A percentile compares a stretch with the other conserved stretches of the same genome.
Conservation (phyloP, 1,140 invertebrate species). For the Zaprionus lachaisei region DNA sequence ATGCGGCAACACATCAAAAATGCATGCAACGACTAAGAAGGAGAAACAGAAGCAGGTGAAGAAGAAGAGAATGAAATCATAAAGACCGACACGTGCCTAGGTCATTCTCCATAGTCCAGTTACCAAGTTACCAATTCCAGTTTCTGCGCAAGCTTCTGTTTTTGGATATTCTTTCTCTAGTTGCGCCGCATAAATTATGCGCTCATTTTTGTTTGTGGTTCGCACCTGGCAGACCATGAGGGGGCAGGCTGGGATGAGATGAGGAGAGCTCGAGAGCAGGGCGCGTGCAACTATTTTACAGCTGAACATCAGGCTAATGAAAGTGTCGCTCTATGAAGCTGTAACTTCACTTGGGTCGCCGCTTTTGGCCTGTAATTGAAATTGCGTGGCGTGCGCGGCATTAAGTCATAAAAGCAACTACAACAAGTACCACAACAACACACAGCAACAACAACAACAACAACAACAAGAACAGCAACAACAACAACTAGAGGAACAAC, state of each 20-base stretch:
- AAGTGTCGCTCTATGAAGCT: slow-evolving; percentile 50
- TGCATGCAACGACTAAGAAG: slow-evolving; percentile 43
- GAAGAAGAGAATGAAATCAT: slow-evolving; percentile 50
- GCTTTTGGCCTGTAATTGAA: slow-evolving; percentile 67
- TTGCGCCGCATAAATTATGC: slow-evolving; percentile 64
- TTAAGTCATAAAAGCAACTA: slow-evolving; percentile 77
- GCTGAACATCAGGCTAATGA: slow-evolving; percentile 52
- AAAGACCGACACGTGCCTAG: slow-evolving; percentile 70
- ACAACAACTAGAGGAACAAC: slow-evolving; percentile 5
- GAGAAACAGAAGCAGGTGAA: neutral
- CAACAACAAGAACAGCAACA: neutral
- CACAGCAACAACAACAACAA: slow-evolving; percentile 4
- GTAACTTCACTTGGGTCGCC: slow-evolving; percentile 25
- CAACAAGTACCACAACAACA: slow-evolving; percentile 42
- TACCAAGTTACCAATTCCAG: slow-evolving; percentile 7
- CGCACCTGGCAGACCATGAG: slow-evolving; percentile 54
- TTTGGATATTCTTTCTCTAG: slow-evolving; percentile 16
- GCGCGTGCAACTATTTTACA: slow-evolving; percentile 59
- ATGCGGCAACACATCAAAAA: slow-evolving; percentile 60
- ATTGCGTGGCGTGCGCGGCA: slow-evolving; percentile 79
- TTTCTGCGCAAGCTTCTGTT: slow-evolving; percentile 20
- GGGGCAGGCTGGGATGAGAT: slow-evolving; percentile 16
- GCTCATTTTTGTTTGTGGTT: slow-evolving; percentile 41
- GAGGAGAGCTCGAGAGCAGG: slow-evolving; percentile 14
- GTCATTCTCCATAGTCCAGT: slow-evolving; percentile 29